phyloP scores from a whole-genome alignment of 1,140 invertebrate genomes.

The Sitobion miscanthi region DNA sequence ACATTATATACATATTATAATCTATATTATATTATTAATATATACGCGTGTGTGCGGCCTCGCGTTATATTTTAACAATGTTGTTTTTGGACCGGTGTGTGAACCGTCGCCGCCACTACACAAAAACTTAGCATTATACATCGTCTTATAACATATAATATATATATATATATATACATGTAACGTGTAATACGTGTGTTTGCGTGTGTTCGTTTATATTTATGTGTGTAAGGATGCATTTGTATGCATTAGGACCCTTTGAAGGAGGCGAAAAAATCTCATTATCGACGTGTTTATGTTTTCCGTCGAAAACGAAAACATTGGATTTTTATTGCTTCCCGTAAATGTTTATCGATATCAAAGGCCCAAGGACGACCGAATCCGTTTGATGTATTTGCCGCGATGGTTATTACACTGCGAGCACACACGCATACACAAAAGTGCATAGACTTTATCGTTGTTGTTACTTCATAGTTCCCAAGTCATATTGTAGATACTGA shows the following conservation, averaged over 20 bases:
- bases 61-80: slow-evolving; percentile 52
- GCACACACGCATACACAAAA: neutral
- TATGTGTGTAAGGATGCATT: neutral
- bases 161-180: no score
- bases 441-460: neutral
- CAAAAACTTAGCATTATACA: neutral
- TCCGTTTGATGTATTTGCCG: slow-evolving; percentile 38
- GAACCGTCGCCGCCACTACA: neutral
- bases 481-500: no score
- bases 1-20: neutral
- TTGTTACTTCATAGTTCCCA: neutral
- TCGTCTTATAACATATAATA: neutral
- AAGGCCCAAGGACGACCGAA: slow-evolving; percentile 27
- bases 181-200: neutral
- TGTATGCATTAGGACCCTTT: slow-evolving; percentile 35
- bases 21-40: neutral
- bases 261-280: slow-evolving; percentile 45
- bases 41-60: slow-evolving; percentile 17
- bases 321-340: slow-evolving; percentile 46
- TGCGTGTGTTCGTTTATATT: neutral
- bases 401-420: neutral
- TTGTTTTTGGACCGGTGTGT: slow-evolving; percentile 49
- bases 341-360: slow-evolving; percentile 47
- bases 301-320: slow-evolving; percentile 44
- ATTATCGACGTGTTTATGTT: slow-evolving; percentile 51